Evolutionary conservation across 2,113 vertebrate species (phyloP), one percentile per base, ranked within the genome.

Genomic region (Seriola quinqueradiata): DNA sequence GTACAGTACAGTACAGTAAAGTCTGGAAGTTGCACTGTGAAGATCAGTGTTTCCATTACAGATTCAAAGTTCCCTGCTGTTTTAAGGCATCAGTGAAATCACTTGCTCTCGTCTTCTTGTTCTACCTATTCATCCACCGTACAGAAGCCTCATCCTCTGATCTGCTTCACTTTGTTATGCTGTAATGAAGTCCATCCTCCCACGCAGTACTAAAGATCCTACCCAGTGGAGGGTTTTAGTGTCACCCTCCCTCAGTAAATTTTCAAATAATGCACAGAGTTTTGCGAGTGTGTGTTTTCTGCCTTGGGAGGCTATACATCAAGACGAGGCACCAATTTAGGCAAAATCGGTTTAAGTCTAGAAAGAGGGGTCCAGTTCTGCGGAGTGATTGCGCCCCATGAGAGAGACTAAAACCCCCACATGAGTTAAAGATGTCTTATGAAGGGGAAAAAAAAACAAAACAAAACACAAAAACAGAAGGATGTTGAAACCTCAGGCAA

Each of bases 151-250:
- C 34, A 17, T 14, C 79, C 59, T 64, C 75, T 71, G 68, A 75
- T 61, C 61, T 70, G 81, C 70, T 73, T 55, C 17, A 70, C 73
- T 87, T 79, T 81, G 74, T 76, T 57, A 36, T 21, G 5, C 36
- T 60, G 13, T 76, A 75, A 83, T 81, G 61, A 81, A 71, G 38
- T 58, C 59, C 28, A 5, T 58, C 12, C 42, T 61, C 9, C 13
- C 19, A 63, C 70, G 58, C 52, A 52, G 48, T 55, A 69, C 13
- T 48, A 63, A 77, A 67, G 58, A 25, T 40, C 19, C 46, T 52
- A 52, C 60, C 38, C 44, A 57, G 42, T 64, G 38, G 36, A 70
- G 14, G 12, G 36, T 67, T 84, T 64, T 42, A 72, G 60, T 32
- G 34, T 48, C 69, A 57, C 34, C 3, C n/a, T 38, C 25, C 32